Evolutionary conservation across 2,888 invertebrate genomes (phyloP).

Genomic region (Acleris laterana): DNA sequence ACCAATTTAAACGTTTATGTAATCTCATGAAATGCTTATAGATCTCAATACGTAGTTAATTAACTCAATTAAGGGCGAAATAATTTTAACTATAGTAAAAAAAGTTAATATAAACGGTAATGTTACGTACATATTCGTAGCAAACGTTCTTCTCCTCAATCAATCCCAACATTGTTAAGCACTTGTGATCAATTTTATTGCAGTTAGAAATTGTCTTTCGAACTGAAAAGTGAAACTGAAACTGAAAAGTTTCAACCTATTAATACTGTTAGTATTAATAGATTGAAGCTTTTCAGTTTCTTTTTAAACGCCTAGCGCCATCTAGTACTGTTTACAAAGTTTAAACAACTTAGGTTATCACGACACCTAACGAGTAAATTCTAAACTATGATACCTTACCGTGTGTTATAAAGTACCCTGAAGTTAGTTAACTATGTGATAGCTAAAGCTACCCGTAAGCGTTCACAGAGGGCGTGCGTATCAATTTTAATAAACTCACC

Average conservation of each 20-base stretch:
- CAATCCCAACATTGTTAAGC: conserved; percentile 41
- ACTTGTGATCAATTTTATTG: conserved; percentile 20
- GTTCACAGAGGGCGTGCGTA: conserved; percentile 7
- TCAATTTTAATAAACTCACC: conserved; percentile 19
- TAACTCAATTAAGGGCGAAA: background rate
- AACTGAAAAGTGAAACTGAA: too few species aligned
- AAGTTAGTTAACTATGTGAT: background rate
- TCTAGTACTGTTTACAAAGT: conserved; percentile 31
- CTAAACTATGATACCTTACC: background rate
- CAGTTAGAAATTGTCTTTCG: conserved; percentile 21
- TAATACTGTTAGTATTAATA: conserved; percentile 28
- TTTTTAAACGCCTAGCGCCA: conserved; percentile 37
- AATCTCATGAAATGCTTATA: too few species aligned
- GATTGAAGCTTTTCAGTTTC: conserved; percentile 28
- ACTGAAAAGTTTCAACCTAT: too few species aligned
- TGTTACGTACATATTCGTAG: conserved; percentile 50
- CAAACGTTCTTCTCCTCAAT: conserved; percentile 50
- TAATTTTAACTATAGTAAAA: background rate
- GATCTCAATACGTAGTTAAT: background rate
- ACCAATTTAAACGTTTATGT: too few species aligned
- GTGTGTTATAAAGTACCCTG: background rate
- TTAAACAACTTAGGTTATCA: background rate
- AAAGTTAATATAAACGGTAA: conserved; percentile 14
- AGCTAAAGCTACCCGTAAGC: background rate
- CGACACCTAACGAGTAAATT: conserved; percentile 15